Conservation (phyloP, 2,888 invertebrate genomes). For the Uropetala carovei region DNA sequence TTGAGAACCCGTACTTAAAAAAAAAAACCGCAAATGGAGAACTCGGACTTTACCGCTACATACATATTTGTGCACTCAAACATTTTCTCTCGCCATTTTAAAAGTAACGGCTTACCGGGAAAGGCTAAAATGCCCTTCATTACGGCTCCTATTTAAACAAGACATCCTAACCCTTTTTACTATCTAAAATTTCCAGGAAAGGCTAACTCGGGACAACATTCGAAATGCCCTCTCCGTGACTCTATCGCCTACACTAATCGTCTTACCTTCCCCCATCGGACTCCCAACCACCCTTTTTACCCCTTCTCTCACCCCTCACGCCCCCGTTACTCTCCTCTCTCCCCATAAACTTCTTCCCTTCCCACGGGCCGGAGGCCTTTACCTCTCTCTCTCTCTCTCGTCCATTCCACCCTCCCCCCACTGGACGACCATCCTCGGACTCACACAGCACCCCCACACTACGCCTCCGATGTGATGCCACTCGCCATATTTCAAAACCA, state of each 20-base stretch:
- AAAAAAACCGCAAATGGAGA: no score
- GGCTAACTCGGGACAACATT: constrained; percentile 8
- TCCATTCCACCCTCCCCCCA: neutral
- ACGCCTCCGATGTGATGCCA: constrained; percentile 33
- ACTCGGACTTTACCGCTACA: neutral
- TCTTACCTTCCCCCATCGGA: neutral
- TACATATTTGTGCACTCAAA: neutral
- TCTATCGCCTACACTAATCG: neutral
- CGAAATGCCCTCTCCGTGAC: constrained; percentile 17
- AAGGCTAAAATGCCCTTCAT: neutral
- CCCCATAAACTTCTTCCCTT: constrained; percentile 31
- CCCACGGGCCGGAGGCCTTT: neutral
- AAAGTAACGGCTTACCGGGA: neutral
- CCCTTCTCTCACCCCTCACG: neutral
- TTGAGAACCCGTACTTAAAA: no score
- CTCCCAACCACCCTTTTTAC: neutral
- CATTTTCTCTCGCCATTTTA: neutral
- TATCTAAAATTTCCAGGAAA: constrained; percentile 49
- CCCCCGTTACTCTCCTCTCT: neutral
- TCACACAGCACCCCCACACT: constrained; percentile 34
- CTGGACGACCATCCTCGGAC: neutral
- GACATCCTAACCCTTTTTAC: constrained; percentile 36
- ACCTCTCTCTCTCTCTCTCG: constrained; percentile 16
- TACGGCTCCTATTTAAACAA: constrained; percentile 2
- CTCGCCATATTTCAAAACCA: constrained; percentile 59